Conservation (phyloP, 2,797 vertebrate species). For the Schizothorax lantsangensis region DNA sequence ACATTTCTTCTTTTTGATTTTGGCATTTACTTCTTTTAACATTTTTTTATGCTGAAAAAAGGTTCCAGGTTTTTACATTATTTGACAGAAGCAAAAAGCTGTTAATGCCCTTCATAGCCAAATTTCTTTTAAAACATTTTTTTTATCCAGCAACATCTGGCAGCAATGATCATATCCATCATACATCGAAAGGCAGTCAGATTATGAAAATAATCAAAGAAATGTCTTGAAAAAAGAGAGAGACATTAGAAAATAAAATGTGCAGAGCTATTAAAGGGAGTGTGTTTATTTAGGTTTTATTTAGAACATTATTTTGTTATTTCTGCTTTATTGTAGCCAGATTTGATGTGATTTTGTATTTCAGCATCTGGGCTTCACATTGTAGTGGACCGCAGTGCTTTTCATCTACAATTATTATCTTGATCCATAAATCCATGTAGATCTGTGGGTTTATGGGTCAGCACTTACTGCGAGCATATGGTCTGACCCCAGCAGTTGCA, state of each 20-base stretch:
- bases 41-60: not conserved
- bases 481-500: constrained; percentile 26
- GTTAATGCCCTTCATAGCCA: not conserved
- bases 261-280: not conserved
- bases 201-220: constrained; percentile 3
- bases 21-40: not conserved
- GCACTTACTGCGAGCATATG: constrained; percentile 31
- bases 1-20: not conserved
- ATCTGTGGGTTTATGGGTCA: constrained; percentile 29
- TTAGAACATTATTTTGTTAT: not conserved
- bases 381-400: not conserved
- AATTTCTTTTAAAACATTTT: not conserved
- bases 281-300: not conserved
- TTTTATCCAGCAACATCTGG: constrained; percentile 32
- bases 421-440: constrained; percentile 23
- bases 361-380: constrained; percentile 13
- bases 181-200: not conserved
- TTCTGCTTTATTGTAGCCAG: not conserved
- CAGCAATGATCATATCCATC: not conserved
- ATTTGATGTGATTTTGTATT: not conserved
- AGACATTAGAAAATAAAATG: constrained; percentile 1
- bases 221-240: not conserved
- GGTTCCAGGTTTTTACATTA: not conserved
- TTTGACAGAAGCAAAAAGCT: not conserved
- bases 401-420: not conserved